Evolutionary conservation across 2,797 vertebrate species (phyloP), one percentile per base, ranked within the genome.

Genomic region (Megaceryle alcyon): DNA sequence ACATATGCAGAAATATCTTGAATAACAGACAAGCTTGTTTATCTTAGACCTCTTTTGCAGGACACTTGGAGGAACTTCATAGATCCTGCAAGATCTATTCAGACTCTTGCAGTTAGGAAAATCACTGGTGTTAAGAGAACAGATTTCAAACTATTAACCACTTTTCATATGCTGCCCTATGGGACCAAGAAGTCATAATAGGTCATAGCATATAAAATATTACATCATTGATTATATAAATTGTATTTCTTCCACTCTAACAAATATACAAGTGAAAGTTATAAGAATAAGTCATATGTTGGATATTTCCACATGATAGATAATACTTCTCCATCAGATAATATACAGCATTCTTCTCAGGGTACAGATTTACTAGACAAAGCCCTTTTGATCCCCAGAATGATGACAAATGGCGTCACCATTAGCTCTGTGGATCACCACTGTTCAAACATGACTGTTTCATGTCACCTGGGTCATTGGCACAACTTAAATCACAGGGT

Each of bases 401-500:
- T 6, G n/a, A 37, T 2, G 6, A 26, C 22, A 39, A 49, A 46
- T 65, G 75, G n/a, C 76, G n/a, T 81, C 48, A 68, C 33, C 15
- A 14, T 84, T 56, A 84, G 41, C 69, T 81, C 68, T 75, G 37
- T 79, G 92, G 68, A 61, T 18, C 46, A 41, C 19, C 19, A 4
- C 18, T 48, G 63, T 48, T 76, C 48, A 66, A 37, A 70, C 0
- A 5, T 21, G 43, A 33, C 26, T 31, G 14, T 59, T 79, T 71
- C 37, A 56, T 49, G 26, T 61, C 70, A 73, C 16, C 41, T 64
- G 57, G 17, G 26, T 78, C 44, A 49, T 12, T 48, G 43, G 35
- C 33, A 19, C 7, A 21, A 56, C 66, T 35, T 29, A n/a, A 51
- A 39, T 9, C 26, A 16, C 0, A 0, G 53, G 17, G 26, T 75